Percentiles rank a stretch among this genome's conserved stretches.
These are phyloP conservation scores for Mayetiola destructor DNA, from an alignment of 2,888 invertebrate species.

Conservation along the genomic window DNA sequence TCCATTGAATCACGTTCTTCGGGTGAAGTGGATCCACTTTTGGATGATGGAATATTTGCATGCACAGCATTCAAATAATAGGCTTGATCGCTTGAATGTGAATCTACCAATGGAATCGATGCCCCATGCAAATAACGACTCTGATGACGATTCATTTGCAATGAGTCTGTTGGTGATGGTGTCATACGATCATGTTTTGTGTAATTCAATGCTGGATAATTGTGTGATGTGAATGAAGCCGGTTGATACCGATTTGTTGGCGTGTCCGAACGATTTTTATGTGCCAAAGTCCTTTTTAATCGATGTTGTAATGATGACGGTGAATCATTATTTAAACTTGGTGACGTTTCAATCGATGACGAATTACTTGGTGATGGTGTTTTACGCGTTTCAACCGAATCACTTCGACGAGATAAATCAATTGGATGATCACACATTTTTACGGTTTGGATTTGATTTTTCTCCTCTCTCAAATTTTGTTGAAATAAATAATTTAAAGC, in stretches of 20 bases:
- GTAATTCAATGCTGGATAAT: background rate
- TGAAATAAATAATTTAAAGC: background rate
- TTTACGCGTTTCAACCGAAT: slow-evolving; percentile 29
- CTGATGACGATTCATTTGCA: background rate
- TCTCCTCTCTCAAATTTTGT: background rate
- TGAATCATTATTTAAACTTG: slow-evolving; percentile 21
- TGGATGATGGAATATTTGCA: background rate
- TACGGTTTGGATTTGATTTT: background rate
- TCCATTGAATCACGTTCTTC: background rate
- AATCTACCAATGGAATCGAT: background rate
- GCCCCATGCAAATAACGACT: background rate
- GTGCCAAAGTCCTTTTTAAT: background rate
- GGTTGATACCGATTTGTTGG: slow-evolving; percentile 1
- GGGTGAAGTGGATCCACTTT: background rate
- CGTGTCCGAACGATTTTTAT: slow-evolving; percentile 1
- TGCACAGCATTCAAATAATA: background rate
- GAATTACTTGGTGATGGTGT: slow-evolving; percentile 32
- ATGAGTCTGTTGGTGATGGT: background rate
- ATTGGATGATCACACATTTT: background rate
- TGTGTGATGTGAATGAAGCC: background rate
- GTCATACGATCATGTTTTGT: background rate
- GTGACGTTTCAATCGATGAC: slow-evolving; percentile 28
- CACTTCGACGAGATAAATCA: slow-evolving; percentile 33
- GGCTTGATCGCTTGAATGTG: background rate
- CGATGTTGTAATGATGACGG: slow-evolving; percentile 14